Evolutionary conservation across 2,888 invertebrate species (phyloP).

Genomic region (Epistrophe grossulariae): DNA sequence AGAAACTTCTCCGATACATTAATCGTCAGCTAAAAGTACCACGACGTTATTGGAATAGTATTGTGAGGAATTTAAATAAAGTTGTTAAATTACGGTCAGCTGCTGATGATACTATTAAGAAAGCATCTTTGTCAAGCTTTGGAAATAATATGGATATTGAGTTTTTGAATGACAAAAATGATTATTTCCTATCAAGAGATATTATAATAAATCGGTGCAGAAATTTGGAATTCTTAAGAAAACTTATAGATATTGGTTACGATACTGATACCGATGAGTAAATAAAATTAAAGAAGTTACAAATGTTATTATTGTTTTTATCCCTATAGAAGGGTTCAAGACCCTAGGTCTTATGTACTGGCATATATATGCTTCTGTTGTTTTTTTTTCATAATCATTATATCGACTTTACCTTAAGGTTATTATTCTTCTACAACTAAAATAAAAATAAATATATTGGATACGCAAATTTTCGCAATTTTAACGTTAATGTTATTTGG

Average conservation of each 20-base stretch:
- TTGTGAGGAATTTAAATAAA: slow-evolving; percentile 28
- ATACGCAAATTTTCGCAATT: too few relatives aligned
- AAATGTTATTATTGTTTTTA: neutral
- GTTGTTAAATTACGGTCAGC: slow-evolving; percentile 28
- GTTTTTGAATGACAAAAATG: neutral
- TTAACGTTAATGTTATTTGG: too few relatives aligned
- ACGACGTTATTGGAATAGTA: slow-evolving; percentile 47
- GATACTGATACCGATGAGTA: neutral
- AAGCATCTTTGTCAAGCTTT: neutral
- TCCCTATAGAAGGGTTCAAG: too few relatives aligned
- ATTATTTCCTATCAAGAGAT: slow-evolving; percentile 14
- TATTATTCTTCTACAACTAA: too few relatives aligned
- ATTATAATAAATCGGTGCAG: neutral
- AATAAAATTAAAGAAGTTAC: neutral
- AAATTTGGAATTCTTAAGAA: slow-evolving; percentile 20
- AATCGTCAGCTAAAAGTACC: slow-evolving; percentile 54
- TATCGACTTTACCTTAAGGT: too few relatives aligned
- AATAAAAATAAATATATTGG: too few relatives aligned
- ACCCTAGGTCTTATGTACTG: too few relatives aligned
- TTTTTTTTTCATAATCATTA: too few relatives aligned
- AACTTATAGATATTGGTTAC: neutral
- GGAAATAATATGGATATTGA: neutral
- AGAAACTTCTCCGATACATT: slow-evolving; percentile 43
- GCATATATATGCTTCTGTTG: too few relatives aligned
- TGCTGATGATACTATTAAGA: neutral